Conservation (phyloP, 2,113 vertebrate species). For the Hippolais icterina region DNA sequence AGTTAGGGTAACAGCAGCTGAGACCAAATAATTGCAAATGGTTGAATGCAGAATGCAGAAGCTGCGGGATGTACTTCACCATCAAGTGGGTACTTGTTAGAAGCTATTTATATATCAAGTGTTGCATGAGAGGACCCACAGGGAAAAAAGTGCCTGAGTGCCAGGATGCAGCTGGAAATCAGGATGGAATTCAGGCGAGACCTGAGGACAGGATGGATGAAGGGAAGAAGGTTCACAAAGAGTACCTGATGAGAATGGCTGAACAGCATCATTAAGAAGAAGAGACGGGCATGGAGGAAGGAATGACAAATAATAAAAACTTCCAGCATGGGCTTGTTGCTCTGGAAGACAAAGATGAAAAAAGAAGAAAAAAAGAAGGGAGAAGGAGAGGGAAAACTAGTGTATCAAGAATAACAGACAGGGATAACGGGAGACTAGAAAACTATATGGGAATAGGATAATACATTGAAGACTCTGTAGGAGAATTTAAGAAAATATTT, state of each 20-base stretch:
- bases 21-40: conserved; percentile 35
- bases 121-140: not conserved
- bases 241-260: not conserved
- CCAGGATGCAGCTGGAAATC: conserved; percentile 19
- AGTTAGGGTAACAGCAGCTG: conserved; percentile 18
- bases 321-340: not conserved
- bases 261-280: not conserved
- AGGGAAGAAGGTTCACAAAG: not conserved
- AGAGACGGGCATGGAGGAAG: not conserved
- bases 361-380: not conserved
- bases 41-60: conserved; percentile 34
- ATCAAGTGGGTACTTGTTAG: conserved; percentile 50
- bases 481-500: not conserved
- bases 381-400: not conserved
- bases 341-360: not conserved
- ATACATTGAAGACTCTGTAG: not conserved
- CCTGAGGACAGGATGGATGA: not conserved
- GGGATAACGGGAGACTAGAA: not conserved
- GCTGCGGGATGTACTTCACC: conserved; percentile 57
- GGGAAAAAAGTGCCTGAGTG: not conserved
- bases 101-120: conserved; percentile 57
- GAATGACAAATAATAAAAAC: not conserved
- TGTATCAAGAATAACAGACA: not conserved
- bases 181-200: not conserved
- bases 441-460: not conserved